Conservation (phyloP, 2,113 vertebrate species). For the Chamaetylas fuelleborni region DNA sequence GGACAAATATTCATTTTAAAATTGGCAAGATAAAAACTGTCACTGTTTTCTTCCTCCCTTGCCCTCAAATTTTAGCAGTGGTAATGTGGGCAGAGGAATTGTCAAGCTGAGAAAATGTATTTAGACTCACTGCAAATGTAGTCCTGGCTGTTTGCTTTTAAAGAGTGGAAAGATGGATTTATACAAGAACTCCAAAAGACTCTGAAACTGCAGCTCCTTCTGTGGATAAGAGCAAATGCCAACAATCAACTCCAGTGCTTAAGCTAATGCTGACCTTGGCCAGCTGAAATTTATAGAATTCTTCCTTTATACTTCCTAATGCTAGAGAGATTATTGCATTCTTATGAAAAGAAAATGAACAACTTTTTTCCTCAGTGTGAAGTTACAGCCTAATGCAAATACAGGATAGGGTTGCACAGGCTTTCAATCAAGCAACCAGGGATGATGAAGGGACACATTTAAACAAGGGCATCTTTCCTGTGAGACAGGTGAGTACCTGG, state of each 20-base stretch:
- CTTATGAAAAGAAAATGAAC: neutral
- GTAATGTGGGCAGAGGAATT: neutral
- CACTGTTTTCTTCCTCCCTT: neutral
- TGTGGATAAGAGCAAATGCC: neutral
- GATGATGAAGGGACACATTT: neutral
- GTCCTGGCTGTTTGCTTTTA: neutral
- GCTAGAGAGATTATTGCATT: neutral
- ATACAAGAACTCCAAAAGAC: neutral
- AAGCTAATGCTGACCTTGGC: neutral
- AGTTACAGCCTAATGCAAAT: neutral
- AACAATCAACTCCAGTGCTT: neutral
- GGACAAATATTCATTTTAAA: slow-evolving; percentile 16
- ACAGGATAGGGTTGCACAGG: neutral
- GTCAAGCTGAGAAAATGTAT: neutral
- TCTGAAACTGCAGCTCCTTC: neutral
- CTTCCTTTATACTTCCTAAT: neutral
- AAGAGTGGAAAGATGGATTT: neutral
- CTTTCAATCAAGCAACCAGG: neutral
- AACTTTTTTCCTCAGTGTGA: neutral
- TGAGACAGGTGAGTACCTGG: accelerated
- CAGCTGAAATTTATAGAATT: neutral
- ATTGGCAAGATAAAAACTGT: neutral
- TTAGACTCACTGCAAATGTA: neutral
- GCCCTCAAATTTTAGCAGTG: neutral
- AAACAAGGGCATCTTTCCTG: neutral